phyloP scores from a whole-genome alignment of 1,140 invertebrate species.

The Aphis gossypii region DNA sequence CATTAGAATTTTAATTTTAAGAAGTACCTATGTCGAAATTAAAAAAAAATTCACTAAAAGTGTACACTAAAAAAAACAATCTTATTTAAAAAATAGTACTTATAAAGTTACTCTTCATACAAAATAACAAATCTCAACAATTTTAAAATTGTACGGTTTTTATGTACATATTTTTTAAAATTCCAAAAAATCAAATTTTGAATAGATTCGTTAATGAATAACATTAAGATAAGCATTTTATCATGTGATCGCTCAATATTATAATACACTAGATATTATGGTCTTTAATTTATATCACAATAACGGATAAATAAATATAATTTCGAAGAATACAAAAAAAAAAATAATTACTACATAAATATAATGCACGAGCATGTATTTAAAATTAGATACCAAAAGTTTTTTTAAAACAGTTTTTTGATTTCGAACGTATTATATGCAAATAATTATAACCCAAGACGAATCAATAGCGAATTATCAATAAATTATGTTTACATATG shows the following conservation, averaged over 20 bases:
- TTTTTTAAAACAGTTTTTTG: background rate
- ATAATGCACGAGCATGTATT: background rate
- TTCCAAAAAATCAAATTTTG: background rate
- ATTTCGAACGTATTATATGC: background rate
- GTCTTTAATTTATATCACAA: background rate
- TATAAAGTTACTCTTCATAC: background rate
- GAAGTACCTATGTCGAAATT: too few species aligned
- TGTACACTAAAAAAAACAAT: background rate
- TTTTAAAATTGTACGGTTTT: background rate
- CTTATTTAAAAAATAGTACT: background rate
- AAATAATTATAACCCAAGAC: background rate
- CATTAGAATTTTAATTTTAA: too few species aligned
- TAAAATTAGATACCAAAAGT: background rate
- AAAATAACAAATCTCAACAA: background rate
- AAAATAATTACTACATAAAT: background rate
- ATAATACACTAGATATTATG: background rate
- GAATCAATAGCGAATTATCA: background rate
- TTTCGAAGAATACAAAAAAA: background rate
- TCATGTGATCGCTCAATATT: background rate
- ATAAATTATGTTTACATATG: slow-evolving; percentile 23
- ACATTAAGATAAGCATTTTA: background rate
- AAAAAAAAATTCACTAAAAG: background rate
- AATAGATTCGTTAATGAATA: background rate
- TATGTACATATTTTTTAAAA: background rate
- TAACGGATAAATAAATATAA: too few species aligned